These are phyloP conservation scores for Caerostris darwini DNA, from an alignment of 1,140 invertebrate species.

Conservation along the genomic window DNA sequence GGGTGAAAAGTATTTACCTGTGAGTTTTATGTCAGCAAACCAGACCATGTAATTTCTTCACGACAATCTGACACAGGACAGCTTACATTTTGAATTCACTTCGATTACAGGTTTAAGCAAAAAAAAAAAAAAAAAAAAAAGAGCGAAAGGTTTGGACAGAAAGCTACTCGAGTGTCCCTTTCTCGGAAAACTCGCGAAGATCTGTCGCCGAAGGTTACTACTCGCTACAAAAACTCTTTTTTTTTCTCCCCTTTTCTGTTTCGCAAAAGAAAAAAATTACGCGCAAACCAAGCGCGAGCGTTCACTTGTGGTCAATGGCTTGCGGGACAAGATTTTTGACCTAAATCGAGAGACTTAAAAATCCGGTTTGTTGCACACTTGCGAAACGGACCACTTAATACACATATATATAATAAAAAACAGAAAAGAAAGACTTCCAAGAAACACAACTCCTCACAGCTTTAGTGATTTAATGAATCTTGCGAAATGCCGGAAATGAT, in stretches of 20 bases:
- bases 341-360: slow-evolving; percentile 30
- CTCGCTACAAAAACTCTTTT: neutral
- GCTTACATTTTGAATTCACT: neutral
- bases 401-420: neutral
- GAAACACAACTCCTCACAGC: neutral
- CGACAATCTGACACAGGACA: neutral
- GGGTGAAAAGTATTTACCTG: neutral
- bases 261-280: neutral
- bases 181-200: neutral
- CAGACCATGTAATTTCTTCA: neutral
- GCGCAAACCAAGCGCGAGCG: neutral
- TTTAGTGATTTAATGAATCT: slow-evolving; percentile 36
- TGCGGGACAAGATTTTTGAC: slow-evolving; percentile 36
- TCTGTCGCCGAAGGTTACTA: slow-evolving; percentile 12
- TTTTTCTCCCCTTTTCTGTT: neutral
- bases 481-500: slow-evolving; percentile 35
- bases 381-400: slow-evolving; percentile 25
- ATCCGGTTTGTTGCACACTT: slow-evolving; percentile 31
- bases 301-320: slow-evolving; percentile 48
- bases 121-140: no score
- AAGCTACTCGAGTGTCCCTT: neutral
- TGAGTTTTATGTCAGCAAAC: neutral
- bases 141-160: neutral
- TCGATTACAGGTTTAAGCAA: neutral
- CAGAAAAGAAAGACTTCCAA: neutral